A percentile compares a stretch with the other conserved stretches of the same genome.
phyloP scores from a whole-genome alignment of 1,140 invertebrate genomes.

The Drosophila persimilis region DNA sequence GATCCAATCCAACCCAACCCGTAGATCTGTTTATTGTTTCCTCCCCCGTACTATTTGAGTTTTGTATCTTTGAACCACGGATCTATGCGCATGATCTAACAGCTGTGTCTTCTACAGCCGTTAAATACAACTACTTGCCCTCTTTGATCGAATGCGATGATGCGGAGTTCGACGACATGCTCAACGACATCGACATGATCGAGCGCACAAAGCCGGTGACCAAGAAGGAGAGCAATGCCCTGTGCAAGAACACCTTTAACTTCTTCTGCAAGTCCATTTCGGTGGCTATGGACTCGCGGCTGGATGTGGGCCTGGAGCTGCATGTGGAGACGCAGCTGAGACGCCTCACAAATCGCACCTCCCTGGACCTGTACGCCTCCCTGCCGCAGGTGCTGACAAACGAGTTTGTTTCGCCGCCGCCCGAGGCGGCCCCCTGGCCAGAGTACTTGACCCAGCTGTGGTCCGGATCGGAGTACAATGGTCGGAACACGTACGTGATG shows the following conservation, averaged over 20 bases:
- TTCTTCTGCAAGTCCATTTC: constrained; percentile 85
- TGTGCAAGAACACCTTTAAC: constrained; percentile 75
- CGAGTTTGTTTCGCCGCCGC: constrained; percentile 75
- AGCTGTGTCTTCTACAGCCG: constrained; percentile 46
- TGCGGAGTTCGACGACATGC: constrained; percentile 88
- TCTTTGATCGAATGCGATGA: constrained; percentile 89
- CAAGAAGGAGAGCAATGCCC: constrained; percentile 71
- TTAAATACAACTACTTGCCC: constrained; percentile 84
- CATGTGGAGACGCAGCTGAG: constrained; percentile 89
- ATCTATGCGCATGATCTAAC: not conserved
- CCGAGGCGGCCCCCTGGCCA: constrained; percentile 83
- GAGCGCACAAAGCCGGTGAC: constrained; percentile 85
- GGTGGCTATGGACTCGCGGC: constrained; percentile 89
- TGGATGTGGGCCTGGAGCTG: constrained; percentile 90
- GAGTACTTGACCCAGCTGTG: constrained; percentile 80
- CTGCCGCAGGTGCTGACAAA: constrained; percentile 83
- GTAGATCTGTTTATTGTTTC: too few relatives aligned
- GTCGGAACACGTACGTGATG: constrained; percentile 84
- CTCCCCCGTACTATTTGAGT: too few relatives aligned
- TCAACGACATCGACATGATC: constrained; percentile 88
- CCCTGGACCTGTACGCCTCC: constrained; percentile 77
- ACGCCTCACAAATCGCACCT: constrained; percentile 85
- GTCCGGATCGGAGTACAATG: constrained; percentile 77
- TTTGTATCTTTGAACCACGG: not conserved
- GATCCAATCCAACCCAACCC: too few relatives aligned